Conservation (phyloP, 23 tunicate genomes). For the Halocynthia roretzi region DNA sequence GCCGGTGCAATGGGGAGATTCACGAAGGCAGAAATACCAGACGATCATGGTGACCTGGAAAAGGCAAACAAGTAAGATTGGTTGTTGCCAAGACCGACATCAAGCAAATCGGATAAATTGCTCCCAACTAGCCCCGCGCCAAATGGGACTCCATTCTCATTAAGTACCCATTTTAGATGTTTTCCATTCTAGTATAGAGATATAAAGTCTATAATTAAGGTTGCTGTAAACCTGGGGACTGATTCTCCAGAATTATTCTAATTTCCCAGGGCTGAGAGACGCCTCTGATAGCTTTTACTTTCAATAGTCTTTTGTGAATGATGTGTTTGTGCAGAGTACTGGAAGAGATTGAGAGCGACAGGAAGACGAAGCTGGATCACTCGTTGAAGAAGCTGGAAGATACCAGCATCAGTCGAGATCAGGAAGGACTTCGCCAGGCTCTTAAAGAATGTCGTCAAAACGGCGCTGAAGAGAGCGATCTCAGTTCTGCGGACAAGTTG, state of each 20-base stretch:
- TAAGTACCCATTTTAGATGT: too few relatives aligned
- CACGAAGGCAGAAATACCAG: conserved; percentile 35
- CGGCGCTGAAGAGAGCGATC: conserved; percentile 15
- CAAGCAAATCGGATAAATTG: too few relatives aligned
- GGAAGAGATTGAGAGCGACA: conserved; percentile 18
- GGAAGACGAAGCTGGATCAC: neutral
- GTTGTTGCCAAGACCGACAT: neutral
- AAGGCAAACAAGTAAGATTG: conserved; percentile 45
- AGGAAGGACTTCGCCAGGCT: conserved; percentile 17
- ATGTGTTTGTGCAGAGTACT: neutral
- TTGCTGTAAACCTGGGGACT: too few relatives aligned
- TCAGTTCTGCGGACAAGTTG: conserved; percentile 12
- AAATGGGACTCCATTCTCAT: too few relatives aligned
- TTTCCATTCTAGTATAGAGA: too few relatives aligned
- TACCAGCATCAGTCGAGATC: conserved; percentile 14
- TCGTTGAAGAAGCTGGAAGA: conserved; percentile 22
- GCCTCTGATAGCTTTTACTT: too few relatives aligned
- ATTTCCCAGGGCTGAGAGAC: too few relatives aligned
- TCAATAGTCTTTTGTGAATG: too few relatives aligned
- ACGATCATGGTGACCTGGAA: conserved; percentile 21
- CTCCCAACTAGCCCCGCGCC: too few relatives aligned
- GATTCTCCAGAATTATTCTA: too few relatives aligned
- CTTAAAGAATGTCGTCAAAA: conserved; percentile 10
- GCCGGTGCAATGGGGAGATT: conserved; percentile 20
- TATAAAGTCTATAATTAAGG: too few relatives aligned